Conservation (phyloP, 1,140 invertebrate species). For the Hycleus phaleratus region DNA sequence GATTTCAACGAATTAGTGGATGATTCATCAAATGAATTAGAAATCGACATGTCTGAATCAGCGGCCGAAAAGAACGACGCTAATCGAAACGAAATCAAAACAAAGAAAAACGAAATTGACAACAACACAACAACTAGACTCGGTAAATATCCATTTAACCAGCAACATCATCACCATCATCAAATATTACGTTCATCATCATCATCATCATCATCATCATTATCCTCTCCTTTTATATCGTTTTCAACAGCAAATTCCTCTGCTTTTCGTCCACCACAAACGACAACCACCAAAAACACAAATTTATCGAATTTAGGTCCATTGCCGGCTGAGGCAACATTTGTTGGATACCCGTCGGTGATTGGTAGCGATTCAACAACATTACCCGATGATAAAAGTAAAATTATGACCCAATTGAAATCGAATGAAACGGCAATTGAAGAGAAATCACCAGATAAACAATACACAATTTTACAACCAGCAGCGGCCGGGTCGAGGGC, state of each 20-base stretch:
- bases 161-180: slow-evolving; percentile 22
- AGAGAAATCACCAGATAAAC: slow-evolving; percentile 49
- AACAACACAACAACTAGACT: slow-evolving; percentile 3
- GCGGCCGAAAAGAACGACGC: slow-evolving; percentile 39
- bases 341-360: slow-evolving; percentile 51
- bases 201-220: slow-evolving; percentile 38
- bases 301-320: slow-evolving; percentile 47
- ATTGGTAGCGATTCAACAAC: slow-evolving; percentile 34
- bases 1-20: slow-evolving; percentile 74
- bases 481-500: slow-evolving; percentile 67
- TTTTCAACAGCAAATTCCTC: slow-evolving; percentile 55
- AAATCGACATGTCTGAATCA: slow-evolving; percentile 69
- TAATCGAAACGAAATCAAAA: slow-evolving; percentile 40
- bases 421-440: not conserved
- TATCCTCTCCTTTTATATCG: slow-evolving; percentile 40
- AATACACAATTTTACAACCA: slow-evolving; percentile 77
- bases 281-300: slow-evolving; percentile 26
- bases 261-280: slow-evolving; percentile 67
- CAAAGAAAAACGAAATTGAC: slow-evolving; percentile 42
- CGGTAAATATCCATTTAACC: slow-evolving; percentile 33
- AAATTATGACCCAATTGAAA: slow-evolving; percentile 25
- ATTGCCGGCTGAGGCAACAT: slow-evolving; percentile 54
- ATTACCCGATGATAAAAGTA: slow-evolving; percentile 41
- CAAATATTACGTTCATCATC: slow-evolving; percentile 43
- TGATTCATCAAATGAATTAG: slow-evolving; percentile 68